A percentile compares a stretch with the other conserved stretches of the same genome.
These are phyloP conservation scores for Peromyscus maniculatus DNA, from an alignment of 2,113 vertebrate species.

Conservation along the genomic window DNA sequence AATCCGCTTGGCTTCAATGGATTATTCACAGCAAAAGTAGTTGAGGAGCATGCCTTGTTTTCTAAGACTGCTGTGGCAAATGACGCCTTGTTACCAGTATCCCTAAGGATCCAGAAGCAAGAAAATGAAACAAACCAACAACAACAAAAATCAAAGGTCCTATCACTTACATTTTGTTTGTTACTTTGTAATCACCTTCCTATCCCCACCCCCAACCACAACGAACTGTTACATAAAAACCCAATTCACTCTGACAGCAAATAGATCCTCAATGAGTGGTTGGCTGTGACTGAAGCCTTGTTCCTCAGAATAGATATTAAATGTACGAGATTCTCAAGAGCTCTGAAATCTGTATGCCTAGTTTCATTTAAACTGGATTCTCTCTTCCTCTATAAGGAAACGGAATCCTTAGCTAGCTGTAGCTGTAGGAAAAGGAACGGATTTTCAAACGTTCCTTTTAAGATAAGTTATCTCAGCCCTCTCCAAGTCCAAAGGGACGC, in stretches of 20 bases:
- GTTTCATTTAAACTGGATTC: conserved; percentile 85
- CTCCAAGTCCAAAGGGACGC: conserved; percentile 43
- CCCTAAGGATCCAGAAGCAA: conserved; percentile 69
- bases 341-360: conserved; percentile 82
- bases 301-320: conserved; percentile 85
- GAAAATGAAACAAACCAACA: not conserved
- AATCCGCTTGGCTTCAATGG: conserved; percentile 84
- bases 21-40: conserved; percentile 84
- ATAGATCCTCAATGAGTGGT: conserved; percentile 82
- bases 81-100: conserved; percentile 74
- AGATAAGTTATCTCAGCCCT: conserved; percentile 60
- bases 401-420: conserved; percentile 74
- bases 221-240: conserved; percentile 85
- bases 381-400: conserved; percentile 76
- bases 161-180: conserved; percentile 74
- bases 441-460: conserved; percentile 70
- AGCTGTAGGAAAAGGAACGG: conserved; percentile 52
- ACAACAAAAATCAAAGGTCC: conserved; percentile 61
- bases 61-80: conserved; percentile 73
- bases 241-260: conserved; percentile 87
- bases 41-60: conserved; percentile 84
- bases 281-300: conserved; percentile 82
- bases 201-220: conserved; percentile 67
- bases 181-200: conserved; percentile 79
- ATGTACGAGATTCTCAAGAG: conserved; percentile 81